These are phyloP conservation scores for Scolanthus callimorphus DNA, from an alignment of 92 coral and sea anemone species.

Conservation along the genomic window DNA sequence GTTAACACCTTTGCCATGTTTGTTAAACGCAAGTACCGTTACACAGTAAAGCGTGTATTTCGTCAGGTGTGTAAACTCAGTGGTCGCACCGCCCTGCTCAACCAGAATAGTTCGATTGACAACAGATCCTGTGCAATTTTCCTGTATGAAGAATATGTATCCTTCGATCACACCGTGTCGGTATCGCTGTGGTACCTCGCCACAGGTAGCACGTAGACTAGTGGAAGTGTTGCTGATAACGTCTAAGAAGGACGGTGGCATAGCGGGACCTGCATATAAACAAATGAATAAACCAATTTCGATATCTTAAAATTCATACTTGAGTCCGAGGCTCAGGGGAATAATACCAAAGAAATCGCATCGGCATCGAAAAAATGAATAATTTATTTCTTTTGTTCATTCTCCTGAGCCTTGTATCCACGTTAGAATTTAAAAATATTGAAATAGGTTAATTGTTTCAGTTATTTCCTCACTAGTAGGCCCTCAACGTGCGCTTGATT, in stretches of 20 bases:
- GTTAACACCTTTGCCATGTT: constrained; percentile 43
- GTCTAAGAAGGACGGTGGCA: neutral
- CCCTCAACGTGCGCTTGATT: too few relatives aligned
- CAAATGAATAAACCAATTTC: too few relatives aligned
- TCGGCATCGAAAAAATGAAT: neutral
- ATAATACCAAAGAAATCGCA: neutral
- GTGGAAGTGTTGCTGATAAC: constrained; percentile 55
- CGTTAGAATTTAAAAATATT: too few relatives aligned
- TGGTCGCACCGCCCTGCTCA: neutral
- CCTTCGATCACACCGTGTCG: constrained; percentile 62
- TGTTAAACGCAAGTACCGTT: constrained; percentile 38
- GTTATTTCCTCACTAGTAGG: too few relatives aligned
- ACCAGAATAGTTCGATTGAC: neutral
- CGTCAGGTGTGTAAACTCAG: constrained; percentile 30
- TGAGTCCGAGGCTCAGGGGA: too few relatives aligned
- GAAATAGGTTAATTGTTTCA: too few relatives aligned
- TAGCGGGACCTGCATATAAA: neutral
- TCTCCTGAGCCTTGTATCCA: too few relatives aligned
- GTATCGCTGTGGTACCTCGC: constrained; percentile 42
- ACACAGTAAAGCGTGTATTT: constrained; percentile 45
- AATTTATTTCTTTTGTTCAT: neutral
- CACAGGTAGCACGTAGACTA: constrained; percentile 54
- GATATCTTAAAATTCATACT: too few relatives aligned
- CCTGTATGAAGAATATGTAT: constrained; percentile 23
- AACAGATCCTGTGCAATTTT: constrained; percentile 39